Base-by-base conservation (phyloP, 2,888 invertebrate genomes). In the Octonoba sinensis region DNA sequence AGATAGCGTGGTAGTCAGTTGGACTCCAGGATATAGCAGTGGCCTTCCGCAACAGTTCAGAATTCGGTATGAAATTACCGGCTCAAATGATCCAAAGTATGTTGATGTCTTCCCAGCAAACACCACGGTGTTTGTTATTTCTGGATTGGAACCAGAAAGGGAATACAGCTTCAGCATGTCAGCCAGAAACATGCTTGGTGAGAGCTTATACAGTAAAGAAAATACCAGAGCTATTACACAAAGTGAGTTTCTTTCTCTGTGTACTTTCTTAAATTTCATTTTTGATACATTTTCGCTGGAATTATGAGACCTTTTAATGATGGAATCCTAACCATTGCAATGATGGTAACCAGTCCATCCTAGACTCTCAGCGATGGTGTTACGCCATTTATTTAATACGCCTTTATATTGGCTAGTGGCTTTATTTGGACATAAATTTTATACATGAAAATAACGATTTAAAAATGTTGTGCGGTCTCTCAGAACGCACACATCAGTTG, bases 21-120 rank as follows among this genome's bases (percentile, higher is more conserved):
- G 98, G 98, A 92, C 92, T n/a, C 95, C 96, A 0, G 97, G 96
- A 0, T 98, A 98, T 88, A 94, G 97, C 88, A 98, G 98, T 0
- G 98, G 98, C 0, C 90, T 96, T 78, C 91, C 91, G 64, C 94
- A 96, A 3, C 92, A 93, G 77, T 96, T 93, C 88, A 91, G 94
- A 78, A 92, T 97, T 60, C 91, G 96, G 86, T 96, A 92, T 87
- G 90, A 93, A 60, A 84, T 84, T 12, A 84, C 82, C 3, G 86
- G 66, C 0, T 62, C 79, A 15, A 65, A 83, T 18, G 84, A 85
- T 24, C 88, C 87, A 82, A 86, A 86, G 20, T 96, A 95, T 87
- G 93, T 94, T 86, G 96, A 97, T 87, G 93, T 95, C 0, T 88
- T 91, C 11, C 93, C 93, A 85, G 88, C 86, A 88, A 92, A 91